Conservation (phyloP, 2,888 invertebrate genomes). For the Pilophorus perplexus region DNA sequence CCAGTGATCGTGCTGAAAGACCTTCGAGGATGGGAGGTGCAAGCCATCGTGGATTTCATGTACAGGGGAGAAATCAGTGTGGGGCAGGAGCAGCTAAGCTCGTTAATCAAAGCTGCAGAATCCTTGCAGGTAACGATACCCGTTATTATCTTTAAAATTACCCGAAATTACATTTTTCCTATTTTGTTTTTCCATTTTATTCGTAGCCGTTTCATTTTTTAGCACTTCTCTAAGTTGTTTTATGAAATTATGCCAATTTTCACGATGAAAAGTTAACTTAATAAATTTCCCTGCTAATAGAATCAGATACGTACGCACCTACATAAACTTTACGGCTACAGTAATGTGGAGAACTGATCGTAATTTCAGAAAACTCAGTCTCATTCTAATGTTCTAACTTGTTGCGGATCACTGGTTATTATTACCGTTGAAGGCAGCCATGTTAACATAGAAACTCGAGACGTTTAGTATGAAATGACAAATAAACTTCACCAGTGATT, state of each 20-base stretch:
- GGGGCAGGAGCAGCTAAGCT: constrained; percentile 77
- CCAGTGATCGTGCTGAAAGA: constrained; percentile 90
- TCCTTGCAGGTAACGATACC: constrained; percentile 62
- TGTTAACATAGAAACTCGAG: too few relatives aligned
- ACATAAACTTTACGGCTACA: too few relatives aligned
- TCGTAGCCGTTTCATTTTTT: not conserved
- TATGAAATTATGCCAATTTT: not conserved
- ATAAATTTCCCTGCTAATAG: too few relatives aligned
- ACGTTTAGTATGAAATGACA: too few relatives aligned
- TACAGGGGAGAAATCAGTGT: constrained; percentile 90
- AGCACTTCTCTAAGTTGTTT: not conserved
- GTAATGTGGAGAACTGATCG: too few relatives aligned
- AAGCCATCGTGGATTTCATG: constrained; percentile 89
- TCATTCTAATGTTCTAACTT: too few relatives aligned
- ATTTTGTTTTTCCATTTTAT: not conserved
- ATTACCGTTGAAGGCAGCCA: too few relatives aligned
- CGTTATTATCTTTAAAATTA: constrained; percentile 8
- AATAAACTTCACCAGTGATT: too few relatives aligned
- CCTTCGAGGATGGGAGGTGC: constrained; percentile 83
- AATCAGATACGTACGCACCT: too few relatives aligned
- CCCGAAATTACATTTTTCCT: not conserved
- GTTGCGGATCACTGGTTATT: too few relatives aligned
- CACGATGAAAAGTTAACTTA: not conserved
- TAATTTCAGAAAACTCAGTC: too few relatives aligned
- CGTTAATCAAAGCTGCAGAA: constrained; percentile 82